phyloP scores from a whole-genome alignment of 2,113 vertebrate genomes.

The cat (Felis catus) region DNA sequence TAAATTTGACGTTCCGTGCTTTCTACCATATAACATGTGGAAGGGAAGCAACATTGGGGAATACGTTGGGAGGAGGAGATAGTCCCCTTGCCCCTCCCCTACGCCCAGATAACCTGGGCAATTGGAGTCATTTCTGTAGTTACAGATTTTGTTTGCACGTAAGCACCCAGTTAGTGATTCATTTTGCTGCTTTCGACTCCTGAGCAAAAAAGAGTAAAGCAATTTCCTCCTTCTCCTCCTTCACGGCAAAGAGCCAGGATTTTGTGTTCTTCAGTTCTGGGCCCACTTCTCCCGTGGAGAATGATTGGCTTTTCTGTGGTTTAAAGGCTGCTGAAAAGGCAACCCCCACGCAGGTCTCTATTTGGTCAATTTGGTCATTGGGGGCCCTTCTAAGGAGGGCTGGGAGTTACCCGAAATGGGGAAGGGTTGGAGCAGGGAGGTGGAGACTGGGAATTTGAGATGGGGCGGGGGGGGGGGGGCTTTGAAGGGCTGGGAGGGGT shows the following conservation, averaged over 20 bases:
- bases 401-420: no score
- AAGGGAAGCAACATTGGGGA: neutral
- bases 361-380: neutral
- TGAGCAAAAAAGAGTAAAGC: neutral
- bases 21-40: neutral
- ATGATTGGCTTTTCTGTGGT: neutral
- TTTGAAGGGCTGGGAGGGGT: neutral
- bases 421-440: neutral
- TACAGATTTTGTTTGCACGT: neutral
- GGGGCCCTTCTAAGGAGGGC: neutral
- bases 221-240: neutral
- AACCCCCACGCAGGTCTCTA: neutral
- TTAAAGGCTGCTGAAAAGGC: neutral
- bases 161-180: neutral
- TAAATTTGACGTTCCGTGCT: neutral
- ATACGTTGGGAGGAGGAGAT: neutral
- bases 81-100: accelerated
- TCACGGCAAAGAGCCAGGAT: neutral
- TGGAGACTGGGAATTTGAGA: neutral
- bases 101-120: neutral
- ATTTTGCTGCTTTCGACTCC: neutral
- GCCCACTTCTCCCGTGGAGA: neutral
- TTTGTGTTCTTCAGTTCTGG: neutral
- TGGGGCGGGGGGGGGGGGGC: neutral
- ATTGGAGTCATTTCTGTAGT: neutral